These are phyloP conservation scores for Homalodisca vitripennis DNA, from an alignment of 1,140 invertebrate species.

Conservation along the genomic window DNA sequence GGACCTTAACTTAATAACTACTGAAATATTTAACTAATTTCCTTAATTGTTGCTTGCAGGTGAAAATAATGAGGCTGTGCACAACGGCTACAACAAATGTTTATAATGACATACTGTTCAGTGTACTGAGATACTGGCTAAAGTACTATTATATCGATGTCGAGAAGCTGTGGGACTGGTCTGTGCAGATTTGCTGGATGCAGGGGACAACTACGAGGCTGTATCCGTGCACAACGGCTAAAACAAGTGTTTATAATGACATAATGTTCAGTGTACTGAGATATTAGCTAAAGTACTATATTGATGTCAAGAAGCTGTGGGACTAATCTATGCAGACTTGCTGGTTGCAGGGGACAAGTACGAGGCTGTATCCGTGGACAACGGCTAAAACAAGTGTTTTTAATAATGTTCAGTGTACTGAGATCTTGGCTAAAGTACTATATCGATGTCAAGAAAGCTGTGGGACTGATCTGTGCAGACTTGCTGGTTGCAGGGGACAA, in stretches of 20 bases:
- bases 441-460: neutral
- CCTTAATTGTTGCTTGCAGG: slow-evolving; percentile 43
- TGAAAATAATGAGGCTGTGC: slow-evolving; percentile 71
- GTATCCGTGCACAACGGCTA: slow-evolving; percentile 76
- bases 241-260: slow-evolving; percentile 79
- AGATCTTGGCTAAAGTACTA: slow-evolving; percentile 70
- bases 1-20: too few species aligned
- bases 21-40: too few species aligned
- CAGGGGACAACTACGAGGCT: slow-evolving; percentile 85
- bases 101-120: too few species aligned
- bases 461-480: slow-evolving; percentile 31
- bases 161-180: neutral
- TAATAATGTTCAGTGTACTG: slow-evolving; percentile 82
- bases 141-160: too few species aligned
- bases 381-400: slow-evolving; percentile 74
- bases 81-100: slow-evolving; percentile 80
- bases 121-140: too few species aligned
- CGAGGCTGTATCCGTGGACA: slow-evolving; percentile 73
- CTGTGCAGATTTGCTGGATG: slow-evolving; percentile 44
- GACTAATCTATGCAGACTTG: slow-evolving; percentile 35
- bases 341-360: slow-evolving; percentile 77
- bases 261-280: slow-evolving; percentile 86
- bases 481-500: slow-evolving; percentile 69
- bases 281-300: slow-evolving; percentile 65
- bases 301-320: neutral